Evolutionary conservation across 2,888 invertebrate genomes (phyloP), one percentile per base, ranked within the genome.

Genomic region (Synergus umbraculus): DNA sequence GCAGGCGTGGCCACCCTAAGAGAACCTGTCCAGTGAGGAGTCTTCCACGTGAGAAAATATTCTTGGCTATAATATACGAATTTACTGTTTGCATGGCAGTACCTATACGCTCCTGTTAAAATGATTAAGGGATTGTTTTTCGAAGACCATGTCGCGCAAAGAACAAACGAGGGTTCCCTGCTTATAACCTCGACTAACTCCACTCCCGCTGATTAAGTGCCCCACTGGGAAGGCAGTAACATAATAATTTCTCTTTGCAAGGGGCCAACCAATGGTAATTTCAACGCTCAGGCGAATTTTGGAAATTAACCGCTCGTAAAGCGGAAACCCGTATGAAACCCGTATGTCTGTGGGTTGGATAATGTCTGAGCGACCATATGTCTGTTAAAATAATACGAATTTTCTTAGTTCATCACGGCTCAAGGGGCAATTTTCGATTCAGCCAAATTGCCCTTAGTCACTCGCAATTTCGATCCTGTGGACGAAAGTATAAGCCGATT

Each of bases 1-100:
- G 80, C 80, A 83, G 87, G 82, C 87, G 82, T 86, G 79, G 86
- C 88, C 84, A 83, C 79, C 79, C 79, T 78, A 44, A 44, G 67
- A 76, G 66, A 69, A 46, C 43, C 46, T 44, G 43, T 46, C 18
- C 46, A 69, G 46, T 54, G 41, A 76, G 13, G 76, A 37, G 41
- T 29, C 76, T 54, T 49, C 15, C 76, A 3, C 58, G 54, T 76
- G 76, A 76, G 76, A 76, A 37, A 7, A 29, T 76, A 76, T 54
- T 41, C 76, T 58, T 41, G 22, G 13, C 22, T 18, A 64, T 41
- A 37, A 66, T 66, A 66, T 43, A 18, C 60, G 65, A 65, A 44
- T 44, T 3, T 44, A 41, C 15, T 73, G 73, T 73, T 73, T 43
- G n/a, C 10, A 49, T 73, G 43, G 46, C 22, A 13, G 29, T 12